Percentiles rank a stretch among this genome's conserved stretches.
phyloP scores from a whole-genome alignment of 1,140 invertebrate species.

The Drosophila ficusphila region DNA sequence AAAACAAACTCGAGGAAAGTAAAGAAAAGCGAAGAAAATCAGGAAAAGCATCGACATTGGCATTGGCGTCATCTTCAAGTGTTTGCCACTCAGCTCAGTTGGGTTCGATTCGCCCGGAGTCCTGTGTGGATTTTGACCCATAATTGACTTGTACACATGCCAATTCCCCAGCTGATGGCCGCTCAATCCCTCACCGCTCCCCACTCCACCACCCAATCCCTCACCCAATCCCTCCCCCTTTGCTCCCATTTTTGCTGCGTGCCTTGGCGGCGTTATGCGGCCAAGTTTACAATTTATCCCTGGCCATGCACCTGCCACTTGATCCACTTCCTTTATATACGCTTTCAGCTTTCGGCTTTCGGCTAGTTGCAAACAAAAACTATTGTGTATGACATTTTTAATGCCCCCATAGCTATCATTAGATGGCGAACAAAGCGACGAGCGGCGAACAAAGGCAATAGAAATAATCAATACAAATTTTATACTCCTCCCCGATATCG shows the following conservation, averaged over 20 bases:
- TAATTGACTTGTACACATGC: conserved; percentile 81
- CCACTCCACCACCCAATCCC: conserved; percentile 52
- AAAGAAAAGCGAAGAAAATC: conserved; percentile 3
- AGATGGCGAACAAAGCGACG: conserved; percentile 75
- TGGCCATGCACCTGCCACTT: conserved; percentile 9
- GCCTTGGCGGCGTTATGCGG: conserved; percentile 54
- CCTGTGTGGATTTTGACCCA: conserved; percentile 80
- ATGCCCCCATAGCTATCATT: conserved; percentile 81
- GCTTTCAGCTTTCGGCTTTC: conserved; percentile 1
- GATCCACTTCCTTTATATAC: conserved; percentile 4
- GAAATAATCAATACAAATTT: conserved; percentile 83
- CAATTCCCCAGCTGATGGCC: conserved; percentile 60
- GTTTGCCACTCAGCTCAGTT: conserved; percentile 45
- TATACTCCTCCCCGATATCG: conserved; percentile 28
- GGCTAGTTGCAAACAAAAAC: conserved; percentile 13
- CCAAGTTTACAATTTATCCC: conserved; percentile 49
- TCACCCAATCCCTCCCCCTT: conserved; percentile 31
- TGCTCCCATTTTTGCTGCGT: conserved; percentile 45
- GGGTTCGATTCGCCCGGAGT: conserved; percentile 41
- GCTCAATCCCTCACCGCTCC: conserved; percentile 5
- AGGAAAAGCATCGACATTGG: conserved; percentile 22
- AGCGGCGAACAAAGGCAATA: conserved; percentile 74
- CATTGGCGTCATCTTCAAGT: conserved; percentile 58
- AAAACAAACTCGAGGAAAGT: neutral
- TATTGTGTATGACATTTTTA: conserved; percentile 73